Conservation (phyloP, 2,888 invertebrate species). For the Petrolisthes manimaculis region DNA sequence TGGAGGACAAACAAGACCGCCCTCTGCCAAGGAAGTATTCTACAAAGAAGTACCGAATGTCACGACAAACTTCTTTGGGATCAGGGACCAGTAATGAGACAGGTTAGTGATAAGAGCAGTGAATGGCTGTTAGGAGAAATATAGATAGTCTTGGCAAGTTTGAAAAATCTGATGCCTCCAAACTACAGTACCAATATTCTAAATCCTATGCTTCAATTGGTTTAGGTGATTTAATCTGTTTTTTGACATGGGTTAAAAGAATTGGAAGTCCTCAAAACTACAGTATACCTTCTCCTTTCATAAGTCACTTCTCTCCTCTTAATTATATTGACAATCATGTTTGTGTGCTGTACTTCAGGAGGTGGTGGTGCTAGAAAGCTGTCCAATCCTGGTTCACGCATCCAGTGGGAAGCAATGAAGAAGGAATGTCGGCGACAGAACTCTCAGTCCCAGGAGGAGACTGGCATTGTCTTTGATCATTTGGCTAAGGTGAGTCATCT, state of each 20-base stretch:
- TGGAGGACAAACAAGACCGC: constrained; percentile 55
- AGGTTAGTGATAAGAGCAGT: not conserved
- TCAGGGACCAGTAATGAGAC: constrained; percentile 5
- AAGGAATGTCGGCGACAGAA: constrained; percentile 49
- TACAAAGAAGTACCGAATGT: constrained; percentile 14
- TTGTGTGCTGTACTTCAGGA: not conserved
- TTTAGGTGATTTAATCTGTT: too few relatives aligned
- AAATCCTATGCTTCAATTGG: not conserved
- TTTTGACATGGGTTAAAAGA: too few relatives aligned
- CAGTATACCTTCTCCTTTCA: too few relatives aligned
- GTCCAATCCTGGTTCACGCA: constrained; percentile 36
- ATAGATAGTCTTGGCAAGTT: not conserved
- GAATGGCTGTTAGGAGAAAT: not conserved
- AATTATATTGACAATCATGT: not conserved
- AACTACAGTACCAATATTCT: not conserved
- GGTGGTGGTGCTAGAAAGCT: constrained; percentile 16
- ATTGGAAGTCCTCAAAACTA: too few relatives aligned
- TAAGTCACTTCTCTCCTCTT: not conserved
- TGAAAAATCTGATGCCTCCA: not conserved
- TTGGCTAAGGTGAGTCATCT: constrained; percentile 52
- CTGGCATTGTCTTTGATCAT: constrained; percentile 52
- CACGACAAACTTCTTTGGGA: constrained; percentile 3
- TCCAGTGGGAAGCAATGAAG: constrained; percentile 58
- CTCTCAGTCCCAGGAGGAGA: constrained; percentile 44
- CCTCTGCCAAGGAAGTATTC: constrained; percentile 32